Percentiles rank a stretch among this genome's conserved stretches.
Evolutionary conservation across 2,888 invertebrate species (phyloP).

Genomic region (Melieria omissa): DNA sequence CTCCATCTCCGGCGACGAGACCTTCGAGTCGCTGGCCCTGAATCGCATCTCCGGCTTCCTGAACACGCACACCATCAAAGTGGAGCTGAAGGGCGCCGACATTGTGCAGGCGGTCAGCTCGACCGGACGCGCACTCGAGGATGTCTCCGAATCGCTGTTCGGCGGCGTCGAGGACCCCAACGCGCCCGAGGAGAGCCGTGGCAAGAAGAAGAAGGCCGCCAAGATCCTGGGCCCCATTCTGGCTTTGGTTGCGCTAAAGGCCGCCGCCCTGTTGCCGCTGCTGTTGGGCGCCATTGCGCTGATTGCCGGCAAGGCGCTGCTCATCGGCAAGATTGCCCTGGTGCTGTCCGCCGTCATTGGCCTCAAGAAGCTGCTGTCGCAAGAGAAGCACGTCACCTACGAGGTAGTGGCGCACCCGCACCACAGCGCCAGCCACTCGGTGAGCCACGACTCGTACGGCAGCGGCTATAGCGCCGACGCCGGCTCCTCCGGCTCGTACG

Average conservation of each 20-base stretch:
- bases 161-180: slow-evolving; percentile 70
- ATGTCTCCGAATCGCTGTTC: slow-evolving; percentile 74
- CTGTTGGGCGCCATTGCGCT: slow-evolving; percentile 84
- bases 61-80: slow-evolving; percentile 82
- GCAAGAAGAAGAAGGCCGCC: slow-evolving; percentile 85
- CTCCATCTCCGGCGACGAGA: slow-evolving; percentile 74
- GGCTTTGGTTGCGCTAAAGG: slow-evolving; percentile 80
- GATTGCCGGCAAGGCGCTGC: slow-evolving; percentile 85
- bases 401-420: slow-evolving; percentile 89
- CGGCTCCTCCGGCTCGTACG: slow-evolving; percentile 71
- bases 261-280: slow-evolving; percentile 81
- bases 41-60: slow-evolving; percentile 81
- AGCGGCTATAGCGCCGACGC: slow-evolving; percentile 71
- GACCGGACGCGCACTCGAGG: slow-evolving; percentile 83
- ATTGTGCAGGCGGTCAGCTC: slow-evolving; percentile 83
- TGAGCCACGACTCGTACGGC: slow-evolving; percentile 74
- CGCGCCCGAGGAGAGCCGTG: slow-evolving; percentile 75
- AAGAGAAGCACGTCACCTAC: slow-evolving; percentile 88
- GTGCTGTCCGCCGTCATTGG: slow-evolving; percentile 86
- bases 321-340: slow-evolving; percentile 86
- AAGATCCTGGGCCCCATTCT: slow-evolving; percentile 83
- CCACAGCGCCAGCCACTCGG: slow-evolving; percentile 76
- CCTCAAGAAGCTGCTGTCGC: slow-evolving; percentile 82
- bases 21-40: slow-evolving; percentile 74
- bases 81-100: slow-evolving; percentile 86